phyloP scores from a whole-genome alignment of 1,140 invertebrate genomes.

The Atta texana region DNA sequence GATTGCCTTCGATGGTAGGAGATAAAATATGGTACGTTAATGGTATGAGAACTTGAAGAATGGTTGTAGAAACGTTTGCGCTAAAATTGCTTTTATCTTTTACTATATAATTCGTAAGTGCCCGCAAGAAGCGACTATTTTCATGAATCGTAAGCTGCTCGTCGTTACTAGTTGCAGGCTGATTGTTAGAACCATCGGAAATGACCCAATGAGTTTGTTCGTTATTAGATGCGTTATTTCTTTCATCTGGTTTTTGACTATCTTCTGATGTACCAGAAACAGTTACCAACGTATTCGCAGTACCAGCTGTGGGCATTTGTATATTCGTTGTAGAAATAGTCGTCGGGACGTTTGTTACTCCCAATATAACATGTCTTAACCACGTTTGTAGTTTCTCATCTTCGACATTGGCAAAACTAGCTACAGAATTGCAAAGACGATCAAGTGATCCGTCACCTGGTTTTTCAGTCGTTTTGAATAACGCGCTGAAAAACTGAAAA shows the following conservation, averaged over 20 bases:
- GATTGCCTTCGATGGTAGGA: slow-evolving; percentile 89
- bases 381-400: slow-evolving; percentile 89
- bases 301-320: slow-evolving; percentile 81
- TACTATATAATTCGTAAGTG: slow-evolving; percentile 91
- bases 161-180: slow-evolving; percentile 79
- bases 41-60: slow-evolving; percentile 92
- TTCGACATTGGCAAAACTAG: slow-evolving; percentile 89
- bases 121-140: slow-evolving; percentile 91
- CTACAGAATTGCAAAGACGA: slow-evolving; percentile 90
- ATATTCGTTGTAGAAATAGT: slow-evolving; percentile 84
- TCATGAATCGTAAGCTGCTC: slow-evolving; percentile 88
- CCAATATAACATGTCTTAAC: slow-evolving; percentile 90
- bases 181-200: slow-evolving; percentile 76
- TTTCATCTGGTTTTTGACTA: slow-evolving; percentile 73
- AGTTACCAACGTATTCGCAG: slow-evolving; percentile 66
- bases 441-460: slow-evolving; percentile 89
- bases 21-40: slow-evolving; percentile 91
- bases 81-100: slow-evolving; percentile 89
- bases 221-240: slow-evolving; percentile 74
- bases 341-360: slow-evolving; percentile 83
- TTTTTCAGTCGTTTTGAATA: slow-evolving; percentile 91
- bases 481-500: slow-evolving; percentile 92
- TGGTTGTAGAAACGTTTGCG: slow-evolving; percentile 90
- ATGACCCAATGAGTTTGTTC: slow-evolving; percentile 79
- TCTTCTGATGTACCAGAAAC: slow-evolving; percentile 66